Base-by-base conservation (phyloP, 2,797 vertebrate genomes). In the Halcyon leucocephala region DNA sequence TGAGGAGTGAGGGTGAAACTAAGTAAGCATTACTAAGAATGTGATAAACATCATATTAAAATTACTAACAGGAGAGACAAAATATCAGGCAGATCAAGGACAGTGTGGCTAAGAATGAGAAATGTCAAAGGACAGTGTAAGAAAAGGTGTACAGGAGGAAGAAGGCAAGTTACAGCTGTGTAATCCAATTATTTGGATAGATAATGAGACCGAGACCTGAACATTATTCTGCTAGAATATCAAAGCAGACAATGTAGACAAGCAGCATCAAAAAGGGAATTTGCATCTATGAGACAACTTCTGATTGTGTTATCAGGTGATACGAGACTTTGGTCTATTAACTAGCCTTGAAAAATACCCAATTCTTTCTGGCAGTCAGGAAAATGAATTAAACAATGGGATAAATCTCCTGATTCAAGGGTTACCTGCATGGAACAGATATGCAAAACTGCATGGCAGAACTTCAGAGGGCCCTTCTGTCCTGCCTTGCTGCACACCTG, bases 191-290 rank as follows among this genome's bases (percentile, higher is more conserved):
- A 76, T 67, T 93, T 88, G 61, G 46, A 41, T 21, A 78, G 69
- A 31, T 77, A 89, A 67, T 64, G 41, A 84, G 65, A 82, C 29
- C 3, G 4, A 65, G 55, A 54, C 42, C 41, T 82, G 70, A 95
- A 80, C 25, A 35, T 54, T 80, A 77, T 67, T 78, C 49, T 67
- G 58, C 49, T 78, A 51, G 77, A 85, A 77, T 91, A 84, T 89
- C 57, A 87, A 93, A 96, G 33, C 33, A 94, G 73, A 70, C 48
- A 55, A 41, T 26, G 18, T 33, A 88, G 80, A 76, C 41, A 92
- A 67, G 90, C 31, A 69, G 58, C 73, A 77, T 58, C 74, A 86
- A 90, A 95, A 95, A 90, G 33, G 49, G 84, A 82, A 80, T 73
- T 72, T 84, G 74, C 87, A 83, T 94, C 25, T 70, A 25, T 0